A percentile compares a stretch with the other conserved stretches of the same genome.
These are phyloP conservation scores for Harpagifer antarcticus DNA, from an alignment of 2,797 vertebrate species.

Conservation along the genomic window DNA sequence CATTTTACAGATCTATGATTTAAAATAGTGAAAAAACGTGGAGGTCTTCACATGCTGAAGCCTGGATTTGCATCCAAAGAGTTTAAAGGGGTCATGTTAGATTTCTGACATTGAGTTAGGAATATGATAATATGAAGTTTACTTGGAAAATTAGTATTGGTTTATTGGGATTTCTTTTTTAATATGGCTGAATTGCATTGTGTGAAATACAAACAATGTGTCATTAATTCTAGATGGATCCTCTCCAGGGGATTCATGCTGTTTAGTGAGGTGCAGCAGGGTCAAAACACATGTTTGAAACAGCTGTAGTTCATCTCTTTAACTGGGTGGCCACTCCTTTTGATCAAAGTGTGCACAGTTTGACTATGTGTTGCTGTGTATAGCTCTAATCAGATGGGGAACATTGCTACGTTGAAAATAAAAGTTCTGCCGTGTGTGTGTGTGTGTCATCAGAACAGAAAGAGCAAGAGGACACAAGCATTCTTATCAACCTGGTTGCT, in stretches of 20 bases:
- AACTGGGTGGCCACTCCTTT: not conserved
- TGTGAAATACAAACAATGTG: not conserved
- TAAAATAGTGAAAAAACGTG: not conserved
- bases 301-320: not conserved
- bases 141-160: not conserved
- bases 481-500: conserved; percentile 6
- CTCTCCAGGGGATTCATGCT: not conserved
- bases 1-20: not conserved
- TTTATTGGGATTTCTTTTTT: not conserved
- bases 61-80: not conserved
- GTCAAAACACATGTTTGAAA: not conserved
- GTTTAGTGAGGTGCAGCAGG: not conserved
- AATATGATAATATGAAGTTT: no score
- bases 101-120: not conserved
- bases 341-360: not conserved
- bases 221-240: not conserved
- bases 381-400: not conserved
- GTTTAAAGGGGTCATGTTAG: no score
- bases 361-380: not conserved
- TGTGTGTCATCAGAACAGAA: not conserved
- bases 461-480: conserved; percentile 17
- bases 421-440: not conserved
- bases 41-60: not conserved
- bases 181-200: not conserved
- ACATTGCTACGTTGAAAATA: not conserved